A percentile compares a stretch with the other conserved stretches of the same genome.
phyloP scores from a whole-genome alignment of 2,888 invertebrate genomes.

The Acrobasis consociella region DNA sequence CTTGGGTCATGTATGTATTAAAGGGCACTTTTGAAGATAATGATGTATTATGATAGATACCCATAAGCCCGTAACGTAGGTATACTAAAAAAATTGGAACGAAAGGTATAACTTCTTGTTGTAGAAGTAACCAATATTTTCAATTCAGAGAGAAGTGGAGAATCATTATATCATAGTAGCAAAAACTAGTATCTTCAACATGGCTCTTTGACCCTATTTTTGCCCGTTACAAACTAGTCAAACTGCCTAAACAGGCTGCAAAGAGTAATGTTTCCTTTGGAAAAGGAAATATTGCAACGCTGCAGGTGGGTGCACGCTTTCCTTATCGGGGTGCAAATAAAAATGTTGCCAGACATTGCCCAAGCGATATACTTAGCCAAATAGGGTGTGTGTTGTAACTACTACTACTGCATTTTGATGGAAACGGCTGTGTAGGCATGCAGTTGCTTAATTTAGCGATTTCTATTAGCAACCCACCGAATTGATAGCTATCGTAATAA shows the following conservation, averaged over 20 bases:
- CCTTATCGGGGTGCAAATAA: conserved; percentile 16
- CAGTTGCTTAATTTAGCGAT: not conserved
- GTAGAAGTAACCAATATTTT: too few relatives aligned
- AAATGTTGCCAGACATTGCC: not conserved
- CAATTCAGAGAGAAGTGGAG: too few relatives aligned
- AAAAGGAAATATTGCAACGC: conserved; percentile 16
- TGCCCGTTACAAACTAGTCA: not conserved
- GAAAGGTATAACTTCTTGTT: too few relatives aligned
- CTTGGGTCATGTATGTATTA: too few relatives aligned
- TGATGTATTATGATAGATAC: too few relatives aligned
- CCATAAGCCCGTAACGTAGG: too few relatives aligned
- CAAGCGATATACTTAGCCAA: conserved; percentile 17
- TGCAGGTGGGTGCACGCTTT: conserved; percentile 11
- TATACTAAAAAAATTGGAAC: too few relatives aligned
- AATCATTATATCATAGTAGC: not conserved
- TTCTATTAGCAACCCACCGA: not conserved
- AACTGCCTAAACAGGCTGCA: not conserved
- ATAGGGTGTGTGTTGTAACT: conserved; percentile 10
- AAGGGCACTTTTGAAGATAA: too few relatives aligned
- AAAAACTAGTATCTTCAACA: not conserved
- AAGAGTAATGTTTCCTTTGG: not conserved
- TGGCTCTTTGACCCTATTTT: not conserved
- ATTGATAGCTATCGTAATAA: not conserved
- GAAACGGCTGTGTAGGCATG: not conserved
- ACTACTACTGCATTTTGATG: not conserved